phyloP scores from a whole-genome alignment of 2,113 vertebrate species.

The Lutjanus erythropterus region DNA sequence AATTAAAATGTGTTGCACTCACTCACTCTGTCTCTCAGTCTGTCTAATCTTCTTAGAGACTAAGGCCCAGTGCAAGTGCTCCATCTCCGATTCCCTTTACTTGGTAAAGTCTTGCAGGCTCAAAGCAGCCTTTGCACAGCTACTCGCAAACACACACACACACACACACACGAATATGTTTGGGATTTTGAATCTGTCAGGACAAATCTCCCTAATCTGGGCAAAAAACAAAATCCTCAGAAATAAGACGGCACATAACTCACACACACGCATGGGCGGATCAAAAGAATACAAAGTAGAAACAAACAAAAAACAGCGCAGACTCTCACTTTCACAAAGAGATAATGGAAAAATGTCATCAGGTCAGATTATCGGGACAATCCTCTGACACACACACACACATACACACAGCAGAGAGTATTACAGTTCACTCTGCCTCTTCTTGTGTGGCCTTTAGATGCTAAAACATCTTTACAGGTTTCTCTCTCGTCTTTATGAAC shows the following conservation, averaged over 20 bases:
- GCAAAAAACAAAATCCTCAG: conserved; percentile 84
- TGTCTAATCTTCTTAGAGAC: conserved; percentile 91
- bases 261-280: conserved; percentile 33
- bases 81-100: conserved; percentile 85
- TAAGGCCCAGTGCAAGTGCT: conserved; percentile 84
- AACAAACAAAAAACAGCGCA: conserved; percentile 44
- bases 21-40: conserved; percentile 82
- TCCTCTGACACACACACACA: conserved; percentile 23
- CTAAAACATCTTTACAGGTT: conserved; percentile 36
- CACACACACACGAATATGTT: conserved; percentile 44
- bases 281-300: conserved; percentile 48
- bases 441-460: conserved; percentile 25
- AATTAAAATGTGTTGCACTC: conserved; percentile 86
- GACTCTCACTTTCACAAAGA: conserved; percentile 78
- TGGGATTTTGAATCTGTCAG: conserved; percentile 81
- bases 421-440: conserved; percentile 3
- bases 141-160: conserved; percentile 25
- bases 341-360: conserved; percentile 91
- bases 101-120: conserved; percentile 78
- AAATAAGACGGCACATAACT: conserved; percentile 67
- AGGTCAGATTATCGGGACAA: conserved; percentile 87
- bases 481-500: conserved; percentile 8
- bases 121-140: conserved; percentile 51
- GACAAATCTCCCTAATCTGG: conserved; percentile 84
- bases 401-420: conserved; percentile 10